Percentiles rank a stretch among this genome's conserved stretches.
Evolutionary conservation across 1,140 invertebrate genomes (phyloP).

Genomic region (Drosophila miranda): DNA sequence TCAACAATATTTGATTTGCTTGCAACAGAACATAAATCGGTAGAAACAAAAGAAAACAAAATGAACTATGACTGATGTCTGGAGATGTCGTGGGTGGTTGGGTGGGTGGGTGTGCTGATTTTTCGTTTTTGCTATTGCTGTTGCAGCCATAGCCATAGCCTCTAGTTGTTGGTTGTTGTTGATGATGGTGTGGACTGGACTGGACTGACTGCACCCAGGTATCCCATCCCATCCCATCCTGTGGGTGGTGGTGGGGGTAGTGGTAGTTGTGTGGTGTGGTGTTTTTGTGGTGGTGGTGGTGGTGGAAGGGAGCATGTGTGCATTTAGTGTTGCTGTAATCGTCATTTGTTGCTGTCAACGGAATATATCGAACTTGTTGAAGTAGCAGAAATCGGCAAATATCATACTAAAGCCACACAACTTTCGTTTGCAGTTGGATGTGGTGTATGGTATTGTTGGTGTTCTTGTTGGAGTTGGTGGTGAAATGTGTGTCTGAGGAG

Average conservation of each 20-base stretch:
- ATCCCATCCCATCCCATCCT: too few species aligned
- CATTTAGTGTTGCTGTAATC: conserved; percentile 28
- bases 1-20: too few species aligned
- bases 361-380: conserved; percentile 73
- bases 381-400: conserved; percentile 41
- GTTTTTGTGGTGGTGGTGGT: conserved; percentile 16
- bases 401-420: conserved; percentile 54
- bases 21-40: too few species aligned
- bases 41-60: too few species aligned
- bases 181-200: conserved; percentile 18
- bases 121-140: conserved; percentile 21
- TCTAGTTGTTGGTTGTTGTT: conserved; percentile 4
- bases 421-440: conserved; percentile 29
- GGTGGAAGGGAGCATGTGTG: conserved; percentile 29
- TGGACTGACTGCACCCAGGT: conserved; percentile 2
- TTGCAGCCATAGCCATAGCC: neutral
- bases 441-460: conserved; percentile 21
- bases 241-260: conserved; percentile 27
- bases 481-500: conserved; percentile 80
- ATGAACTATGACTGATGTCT: neutral
- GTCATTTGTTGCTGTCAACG: conserved; percentile 51
- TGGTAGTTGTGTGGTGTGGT: conserved; percentile 27
- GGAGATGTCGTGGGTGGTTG: conserved; percentile 4
- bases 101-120: conserved; percentile 9
- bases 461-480: conserved; percentile 40